Conservation (phyloP, 2,797 vertebrate species). For the Enteromius afrohamiltoni region DNA sequence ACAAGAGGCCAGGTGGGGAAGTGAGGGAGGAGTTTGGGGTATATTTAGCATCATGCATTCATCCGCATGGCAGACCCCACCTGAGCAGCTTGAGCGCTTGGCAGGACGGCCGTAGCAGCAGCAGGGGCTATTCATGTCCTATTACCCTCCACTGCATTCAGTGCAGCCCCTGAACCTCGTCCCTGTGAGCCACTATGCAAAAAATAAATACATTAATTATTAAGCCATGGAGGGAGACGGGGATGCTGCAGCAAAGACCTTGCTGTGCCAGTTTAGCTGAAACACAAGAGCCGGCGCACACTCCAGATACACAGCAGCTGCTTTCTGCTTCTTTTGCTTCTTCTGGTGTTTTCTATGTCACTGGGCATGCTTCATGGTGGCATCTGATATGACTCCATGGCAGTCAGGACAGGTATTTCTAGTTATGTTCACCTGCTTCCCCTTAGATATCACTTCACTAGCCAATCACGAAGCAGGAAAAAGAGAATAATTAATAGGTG, state of each 20-base stretch:
- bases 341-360: conserved; percentile 25
- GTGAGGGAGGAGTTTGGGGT: conserved; percentile 11
- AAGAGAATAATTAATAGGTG: neutral
- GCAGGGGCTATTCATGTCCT: conserved; percentile 68
- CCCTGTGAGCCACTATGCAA: conserved; percentile 64
- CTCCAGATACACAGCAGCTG: conserved; percentile 46
- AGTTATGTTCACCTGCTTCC: neutral
- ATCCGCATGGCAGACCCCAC: conserved; percentile 53
- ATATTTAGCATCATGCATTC: conserved; percentile 56
- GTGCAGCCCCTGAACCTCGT: conserved; percentile 67
- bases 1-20: conserved; percentile 31
- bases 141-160: conserved; percentile 66
- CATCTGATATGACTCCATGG: conserved; percentile 23
- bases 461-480: conserved; percentile 7
- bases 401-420: neutral
- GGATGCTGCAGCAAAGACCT: conserved; percentile 57
- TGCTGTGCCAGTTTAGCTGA: conserved; percentile 51
- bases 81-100: conserved; percentile 56
- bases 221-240: conserved; percentile 65
- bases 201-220: conserved; percentile 78
- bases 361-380: conserved; percentile 13
- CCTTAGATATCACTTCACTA: no score
- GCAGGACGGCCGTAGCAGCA: conserved; percentile 61
- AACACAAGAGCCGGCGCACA: conserved; percentile 15
- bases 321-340: conserved; percentile 5